These are phyloP conservation scores for Lasioglossum vierecki DNA, from an alignment of 2,888 invertebrate genomes.

Conservation along the genomic window DNA sequence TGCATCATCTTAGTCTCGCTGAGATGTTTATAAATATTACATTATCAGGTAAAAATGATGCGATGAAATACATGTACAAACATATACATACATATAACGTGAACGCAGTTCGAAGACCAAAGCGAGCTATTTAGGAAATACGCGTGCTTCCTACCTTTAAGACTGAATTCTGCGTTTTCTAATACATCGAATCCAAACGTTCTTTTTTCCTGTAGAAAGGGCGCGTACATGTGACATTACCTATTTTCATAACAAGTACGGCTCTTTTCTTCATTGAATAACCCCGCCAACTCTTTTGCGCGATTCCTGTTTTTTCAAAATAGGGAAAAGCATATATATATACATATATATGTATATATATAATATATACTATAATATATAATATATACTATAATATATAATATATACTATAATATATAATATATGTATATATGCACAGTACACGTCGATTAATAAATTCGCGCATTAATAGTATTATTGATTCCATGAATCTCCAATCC, in stretches of 20 bases:
- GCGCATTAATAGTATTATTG: conserved; percentile 60
- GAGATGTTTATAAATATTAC: conserved; percentile 45
- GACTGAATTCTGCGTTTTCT: conserved; percentile 76
- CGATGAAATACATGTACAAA: conserved; percentile 47
- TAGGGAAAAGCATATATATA: conserved; percentile 34
- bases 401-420: too few species aligned
- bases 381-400: too few species aligned
- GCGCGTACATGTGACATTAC: conserved; percentile 32
- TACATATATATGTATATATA: too few species aligned
- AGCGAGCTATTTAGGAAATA: conserved; percentile 61
- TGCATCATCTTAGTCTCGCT: conserved; percentile 39
- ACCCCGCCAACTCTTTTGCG: conserved; percentile 30
- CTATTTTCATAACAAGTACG: conserved; percentile 34
- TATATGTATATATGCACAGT: conserved; percentile 28
- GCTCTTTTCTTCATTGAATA: conserved; percentile 18
- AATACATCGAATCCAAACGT: conserved; percentile 52
- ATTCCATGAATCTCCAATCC: conserved; percentile 58
- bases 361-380: too few species aligned
- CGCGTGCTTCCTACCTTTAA: conserved; percentile 77
- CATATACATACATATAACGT: conserved; percentile 49
- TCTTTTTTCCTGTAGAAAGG: conserved; percentile 32
- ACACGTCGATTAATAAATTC: conserved; percentile 50
- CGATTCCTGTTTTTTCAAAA: conserved; percentile 38
- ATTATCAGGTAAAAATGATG: conserved; percentile 40
- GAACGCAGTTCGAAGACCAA: conserved; percentile 57